Evolutionary conservation across 1,140 invertebrate genomes (phyloP).

Genomic region (Dreissena polymorpha): DNA sequence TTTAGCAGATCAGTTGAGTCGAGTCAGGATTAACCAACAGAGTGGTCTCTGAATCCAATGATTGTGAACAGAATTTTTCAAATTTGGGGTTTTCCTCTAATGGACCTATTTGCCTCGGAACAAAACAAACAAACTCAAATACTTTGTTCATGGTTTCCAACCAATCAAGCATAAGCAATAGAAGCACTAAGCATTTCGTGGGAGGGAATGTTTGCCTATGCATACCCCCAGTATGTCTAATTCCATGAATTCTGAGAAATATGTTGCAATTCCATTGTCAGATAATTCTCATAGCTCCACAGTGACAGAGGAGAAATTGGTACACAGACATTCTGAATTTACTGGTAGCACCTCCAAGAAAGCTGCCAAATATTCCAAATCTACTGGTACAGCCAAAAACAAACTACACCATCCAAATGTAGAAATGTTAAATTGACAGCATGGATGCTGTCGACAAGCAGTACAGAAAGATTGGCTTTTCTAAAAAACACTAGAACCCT

Average conservation of each 20-base stretch:
- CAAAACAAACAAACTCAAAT: too few relatives aligned
- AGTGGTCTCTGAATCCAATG: slow-evolving; percentile 24
- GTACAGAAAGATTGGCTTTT: slow-evolving; percentile 35
- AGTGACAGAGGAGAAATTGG: slow-evolving; percentile 36
- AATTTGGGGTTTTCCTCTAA: slow-evolving; percentile 30
- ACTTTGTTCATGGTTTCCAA: too few relatives aligned
- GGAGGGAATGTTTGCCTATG: slow-evolving; percentile 53
- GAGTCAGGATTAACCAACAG: slow-evolving; percentile 21
- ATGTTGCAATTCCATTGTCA: slow-evolving; percentile 43
- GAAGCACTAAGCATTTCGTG: slow-evolving; percentile 48
- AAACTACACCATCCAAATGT: slow-evolving; percentile 12
- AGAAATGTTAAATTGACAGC: slow-evolving; percentile 44
- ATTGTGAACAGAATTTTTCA: slow-evolving; percentile 6
- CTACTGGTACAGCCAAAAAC: slow-evolving; percentile 20
- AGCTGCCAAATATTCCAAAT: slow-evolving; percentile 15
- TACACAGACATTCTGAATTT: slow-evolving; percentile 42
- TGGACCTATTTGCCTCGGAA: too few relatives aligned
- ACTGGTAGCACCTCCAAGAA: slow-evolving; percentile 12
- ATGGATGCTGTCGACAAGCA: slow-evolving; percentile 54
- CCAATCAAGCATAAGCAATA: slow-evolving; percentile 18
- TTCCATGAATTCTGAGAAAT: slow-evolving; percentile 49
- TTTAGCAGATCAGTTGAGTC: slow-evolving; percentile 4
- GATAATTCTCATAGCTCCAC: slow-evolving; percentile 58
- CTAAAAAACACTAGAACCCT: slow-evolving; percentile 40
- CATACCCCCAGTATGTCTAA: slow-evolving; percentile 52